Evolutionary conservation across 2,888 invertebrate species (phyloP), one percentile per base, ranked within the genome.

Genomic region (Sphaeridia pumilis): DNA sequence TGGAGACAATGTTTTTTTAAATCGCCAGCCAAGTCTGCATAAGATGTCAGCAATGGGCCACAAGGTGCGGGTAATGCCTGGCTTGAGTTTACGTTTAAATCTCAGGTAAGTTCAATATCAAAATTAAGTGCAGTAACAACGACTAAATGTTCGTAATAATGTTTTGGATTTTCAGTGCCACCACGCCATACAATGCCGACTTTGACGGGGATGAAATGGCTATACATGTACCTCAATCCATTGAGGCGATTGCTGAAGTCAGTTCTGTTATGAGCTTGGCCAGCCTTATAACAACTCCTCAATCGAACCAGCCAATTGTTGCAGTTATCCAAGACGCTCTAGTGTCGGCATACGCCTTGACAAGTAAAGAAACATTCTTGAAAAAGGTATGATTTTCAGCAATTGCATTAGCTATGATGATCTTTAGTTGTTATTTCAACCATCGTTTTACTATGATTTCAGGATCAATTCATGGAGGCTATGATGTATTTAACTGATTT

Each of bases 41-140:
- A 98, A 99, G 74, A 99, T 99, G 98, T 90, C 90, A 83, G 99
- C 99, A 98, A 98, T 98, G 98, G 97, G 97, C 58, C 98, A 98
- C 74, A 80, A 88, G 67, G 89, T 89, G 0, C 88, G 88, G 71
- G 93, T 98, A 4, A 74, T 98, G 54, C 97, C 97, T 0, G 98
- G 97, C 95, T 97, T 97, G 41, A 98, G 98, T 60, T 98, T 98
- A 74, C 84, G 98, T 57, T 89, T 99, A 87, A 98, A 98, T 73
- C 76, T 97, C 47, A 82, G 82, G 71, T 79, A 64, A 26, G 5
- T 7, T 7, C 5, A 38, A 20, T 20, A 14, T 38, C 12, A 12
- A 17, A 20, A 17, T 17, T 17, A 5, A 14, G 10, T 38, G 38
- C 31, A 31, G 14, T 10, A 31, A 31, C 14, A 31, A 14, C 14